phyloP scores from a whole-genome alignment of 2,113 vertebrate species.

The Raphicerus campestris region DNA sequence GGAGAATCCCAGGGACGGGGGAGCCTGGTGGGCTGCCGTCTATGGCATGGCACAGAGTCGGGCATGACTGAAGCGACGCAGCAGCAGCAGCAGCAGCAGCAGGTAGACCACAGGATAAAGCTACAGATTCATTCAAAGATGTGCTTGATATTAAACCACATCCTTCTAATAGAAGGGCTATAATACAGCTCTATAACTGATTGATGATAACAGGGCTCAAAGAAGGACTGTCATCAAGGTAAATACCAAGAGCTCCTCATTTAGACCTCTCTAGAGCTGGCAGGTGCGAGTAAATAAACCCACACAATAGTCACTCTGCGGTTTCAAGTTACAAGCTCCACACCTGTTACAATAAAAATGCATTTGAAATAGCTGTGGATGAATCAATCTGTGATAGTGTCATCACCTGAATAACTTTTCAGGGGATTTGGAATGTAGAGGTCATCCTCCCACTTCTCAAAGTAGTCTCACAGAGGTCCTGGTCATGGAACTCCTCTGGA shows the following conservation, averaged over 20 bases:
- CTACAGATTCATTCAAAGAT: neutral
- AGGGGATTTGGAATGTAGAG: neutral
- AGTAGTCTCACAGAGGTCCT: neutral
- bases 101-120: neutral
- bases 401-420: neutral
- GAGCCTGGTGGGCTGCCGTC: too few species aligned
- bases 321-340: neutral
- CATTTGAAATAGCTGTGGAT: neutral
- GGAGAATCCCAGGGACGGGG: too few species aligned
- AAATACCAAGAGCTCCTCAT: neutral
- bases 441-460: neutral
- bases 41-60: too few species aligned
- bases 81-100: too few species aligned
- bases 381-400: neutral
- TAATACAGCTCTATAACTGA: neutral
- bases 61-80: too few species aligned
- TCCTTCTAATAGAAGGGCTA: neutral
- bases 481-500: neutral
- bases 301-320: neutral
- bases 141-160: neutral
- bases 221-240: neutral
- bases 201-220: conserved; percentile 4
- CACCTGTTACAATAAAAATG: neutral
- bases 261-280: neutral
- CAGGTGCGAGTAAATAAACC: neutral